Evolutionary conservation across 2,888 invertebrate genomes (phyloP), one percentile per base, ranked within the genome.

Genomic region (Troides aeacus): DNA sequence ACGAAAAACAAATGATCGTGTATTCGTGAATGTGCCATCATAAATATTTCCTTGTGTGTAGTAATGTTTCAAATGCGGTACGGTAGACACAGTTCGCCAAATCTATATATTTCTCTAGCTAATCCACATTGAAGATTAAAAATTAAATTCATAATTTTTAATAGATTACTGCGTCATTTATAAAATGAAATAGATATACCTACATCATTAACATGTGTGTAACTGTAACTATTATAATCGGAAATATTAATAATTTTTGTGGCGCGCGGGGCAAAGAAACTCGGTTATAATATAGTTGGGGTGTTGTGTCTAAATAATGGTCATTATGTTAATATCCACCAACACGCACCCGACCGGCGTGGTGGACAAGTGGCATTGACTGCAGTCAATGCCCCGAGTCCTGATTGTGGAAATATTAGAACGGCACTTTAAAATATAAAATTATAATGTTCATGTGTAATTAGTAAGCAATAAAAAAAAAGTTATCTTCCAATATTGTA

Each of bases 91-190:
- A 84, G 85, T 86, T 86, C 86, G 88, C 87, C 85, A 88, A 91
- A 89, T 77, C 81, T 87, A 84, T 88, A 88, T 90, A 90, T 84
- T 84, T 85, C 84, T 85, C 80, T 84, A 84, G 84, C 85, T 88
- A 86, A 15, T 83, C 85, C 88, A 88, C 86, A 84, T 87, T 88
- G 84, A 78, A 87, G 87, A 89, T 87, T 88, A 87, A 79, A 90
- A 89, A 89, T 89, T 89, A 84, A 78, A 85, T 84, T 84, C 81
- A 82, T 87, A 84, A 81, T 80, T 82, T 46, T 85, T 79, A n/a
- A n/a, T 79, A 79, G 75, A 73, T 75, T 74, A 74, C 84, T 83
- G 81, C 79, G 82, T 82, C 77, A 81, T 84, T 84, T 84, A 81
- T 79, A 78, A 79, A 83, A 81, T 81, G 81, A 78, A 82, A 82